phyloP scores from a whole-genome alignment of 2,113 vertebrate genomes.

The Petroica traversi region DNA sequence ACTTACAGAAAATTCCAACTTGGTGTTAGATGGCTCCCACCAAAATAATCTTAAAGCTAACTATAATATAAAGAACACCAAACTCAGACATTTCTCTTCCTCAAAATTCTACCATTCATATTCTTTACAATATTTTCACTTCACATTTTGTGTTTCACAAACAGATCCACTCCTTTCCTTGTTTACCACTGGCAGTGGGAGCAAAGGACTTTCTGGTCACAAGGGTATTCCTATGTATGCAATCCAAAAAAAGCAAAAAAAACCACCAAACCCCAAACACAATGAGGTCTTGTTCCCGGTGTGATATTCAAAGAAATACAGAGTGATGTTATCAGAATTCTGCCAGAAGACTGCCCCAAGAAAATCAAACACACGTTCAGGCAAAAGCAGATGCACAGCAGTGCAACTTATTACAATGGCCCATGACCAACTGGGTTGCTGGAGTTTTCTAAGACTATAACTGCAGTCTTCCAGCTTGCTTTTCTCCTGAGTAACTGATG shows the following conservation, averaged over 20 bases:
- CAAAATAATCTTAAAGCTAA: not conserved
- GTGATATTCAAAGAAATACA: not conserved
- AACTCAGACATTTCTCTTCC: not conserved
- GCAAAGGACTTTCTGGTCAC: not conserved
- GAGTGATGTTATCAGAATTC: not conserved
- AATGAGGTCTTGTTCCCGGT: not conserved
- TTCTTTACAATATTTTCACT: not conserved
- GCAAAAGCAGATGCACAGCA: not conserved
- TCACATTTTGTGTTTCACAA: not conserved
- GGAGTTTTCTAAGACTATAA: not conserved
- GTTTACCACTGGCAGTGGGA: not conserved
- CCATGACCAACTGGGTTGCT: rapidly evolving
- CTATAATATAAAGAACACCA: not conserved
- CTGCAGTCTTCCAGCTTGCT: not conserved
- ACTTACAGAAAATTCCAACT: not conserved
- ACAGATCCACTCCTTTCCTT: not conserved
- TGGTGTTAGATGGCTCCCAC: not conserved
- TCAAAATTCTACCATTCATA: not conserved
- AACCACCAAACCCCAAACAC: not conserved
- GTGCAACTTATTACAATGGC: not conserved
- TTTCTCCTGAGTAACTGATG: not conserved
- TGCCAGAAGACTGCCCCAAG: not conserved
- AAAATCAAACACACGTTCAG: rapidly evolving
- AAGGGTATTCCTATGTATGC: not conserved
- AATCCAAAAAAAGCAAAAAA: not conserved